Conservation (phyloP, 2,888 invertebrate species). For the Eupithecia vulgata region DNA sequence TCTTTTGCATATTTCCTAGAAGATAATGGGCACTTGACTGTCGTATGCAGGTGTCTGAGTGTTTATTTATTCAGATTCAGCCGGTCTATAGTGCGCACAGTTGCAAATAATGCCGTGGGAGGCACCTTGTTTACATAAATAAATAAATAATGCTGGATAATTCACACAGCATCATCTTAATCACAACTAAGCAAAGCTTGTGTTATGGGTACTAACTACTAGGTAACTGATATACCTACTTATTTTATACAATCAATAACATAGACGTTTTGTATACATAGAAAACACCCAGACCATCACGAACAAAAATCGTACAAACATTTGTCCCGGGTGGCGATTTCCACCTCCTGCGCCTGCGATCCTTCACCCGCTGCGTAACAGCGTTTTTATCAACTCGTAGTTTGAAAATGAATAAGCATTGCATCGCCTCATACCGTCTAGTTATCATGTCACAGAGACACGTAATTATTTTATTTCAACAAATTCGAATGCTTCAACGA, state of each 20-base stretch:
- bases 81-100: slow-evolving; percentile 59
- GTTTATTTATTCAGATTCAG: slow-evolving; percentile 74
- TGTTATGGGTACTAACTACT: background rate
- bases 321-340: no score
- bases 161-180: background rate
- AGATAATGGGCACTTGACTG: slow-evolving; percentile 69
- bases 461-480: no score
- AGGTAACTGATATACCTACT: no score
- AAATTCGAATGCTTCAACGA: no score
- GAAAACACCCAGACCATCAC: no score
- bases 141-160: background rate
- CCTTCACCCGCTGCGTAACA: background rate
- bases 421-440: background rate
- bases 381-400: background rate
- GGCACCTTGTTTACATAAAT: slow-evolving; percentile 58
- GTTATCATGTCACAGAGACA: background rate
- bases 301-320: no score
- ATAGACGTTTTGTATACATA: no score
- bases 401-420: background rate
- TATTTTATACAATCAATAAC: no score
- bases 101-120: slow-evolving; percentile 66
- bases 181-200: background rate
- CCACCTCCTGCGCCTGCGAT: background rate
- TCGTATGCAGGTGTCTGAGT: slow-evolving; percentile 66
- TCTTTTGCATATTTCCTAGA: slow-evolving; percentile 58